These are phyloP conservation scores for Onchidella celtica DNA, from an alignment of 2,888 invertebrate species.

Conservation along the genomic window DNA sequence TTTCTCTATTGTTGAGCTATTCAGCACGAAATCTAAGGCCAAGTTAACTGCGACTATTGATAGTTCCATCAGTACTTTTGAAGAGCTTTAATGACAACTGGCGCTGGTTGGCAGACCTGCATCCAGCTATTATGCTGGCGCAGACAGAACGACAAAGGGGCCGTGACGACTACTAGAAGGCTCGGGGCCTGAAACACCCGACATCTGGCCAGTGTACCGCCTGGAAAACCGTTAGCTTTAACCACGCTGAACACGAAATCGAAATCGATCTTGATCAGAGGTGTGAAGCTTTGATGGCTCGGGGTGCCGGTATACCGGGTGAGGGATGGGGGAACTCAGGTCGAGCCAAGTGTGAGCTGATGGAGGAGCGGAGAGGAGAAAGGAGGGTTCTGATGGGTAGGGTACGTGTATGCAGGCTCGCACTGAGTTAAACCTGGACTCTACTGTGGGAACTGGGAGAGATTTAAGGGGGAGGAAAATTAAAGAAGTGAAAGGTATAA, in stretches of 20 bases:
- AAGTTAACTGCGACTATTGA: background rate
- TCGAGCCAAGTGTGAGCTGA: too few relatives aligned
- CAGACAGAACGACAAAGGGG: slow-evolving; percentile 16
- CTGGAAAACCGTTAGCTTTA: background rate
- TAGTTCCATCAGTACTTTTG: slow-evolving; percentile 19
- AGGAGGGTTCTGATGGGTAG: too few relatives aligned
- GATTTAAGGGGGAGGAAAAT: too few relatives aligned
- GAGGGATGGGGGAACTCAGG: background rate
- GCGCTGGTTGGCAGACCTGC: background rate
- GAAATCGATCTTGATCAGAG: slow-evolving; percentile 16
- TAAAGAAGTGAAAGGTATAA: background rate
- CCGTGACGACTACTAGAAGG: slow-evolving; percentile 10
- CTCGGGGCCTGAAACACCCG: background rate
- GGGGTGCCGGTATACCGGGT: background rate
- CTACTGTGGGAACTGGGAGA: too few relatives aligned
- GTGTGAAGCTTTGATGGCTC: background rate
- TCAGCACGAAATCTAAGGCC: background rate
- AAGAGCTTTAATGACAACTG: slow-evolving; percentile 14
- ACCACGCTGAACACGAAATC: background rate
- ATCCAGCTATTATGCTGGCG: background rate
- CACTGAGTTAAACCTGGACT: too few relatives aligned
- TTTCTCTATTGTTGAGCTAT: background rate
- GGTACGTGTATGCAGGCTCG: too few relatives aligned
- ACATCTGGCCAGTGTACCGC: slow-evolving; percentile 25
- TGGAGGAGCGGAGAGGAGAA: too few relatives aligned